Evolutionary conservation across 2,113 vertebrate species (phyloP).

Genomic region (Sarotherodon lohbergeri): DNA sequence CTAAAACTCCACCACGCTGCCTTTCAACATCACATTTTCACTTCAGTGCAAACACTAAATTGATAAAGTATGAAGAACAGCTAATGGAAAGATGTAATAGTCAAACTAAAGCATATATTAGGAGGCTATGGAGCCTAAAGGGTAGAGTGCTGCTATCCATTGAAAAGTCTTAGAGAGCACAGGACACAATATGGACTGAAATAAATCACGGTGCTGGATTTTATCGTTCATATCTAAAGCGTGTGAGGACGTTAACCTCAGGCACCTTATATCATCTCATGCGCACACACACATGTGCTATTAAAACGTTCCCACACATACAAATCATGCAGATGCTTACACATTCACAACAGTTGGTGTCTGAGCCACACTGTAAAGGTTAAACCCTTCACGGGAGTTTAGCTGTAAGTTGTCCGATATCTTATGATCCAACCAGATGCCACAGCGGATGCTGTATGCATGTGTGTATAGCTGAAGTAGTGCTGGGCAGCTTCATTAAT

Average conservation of each 20-base stretch:
- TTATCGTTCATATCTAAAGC: conserved; percentile 43
- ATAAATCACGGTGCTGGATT: conserved; percentile 49
- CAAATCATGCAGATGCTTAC: not conserved
- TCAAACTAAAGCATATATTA: conserved; percentile 64
- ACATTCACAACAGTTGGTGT: not conserved
- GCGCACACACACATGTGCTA: not conserved
- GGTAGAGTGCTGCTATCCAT: conserved; percentile 24
- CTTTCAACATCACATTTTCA: conserved; percentile 52
- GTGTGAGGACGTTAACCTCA: conserved; percentile 27
- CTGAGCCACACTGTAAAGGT: not conserved
- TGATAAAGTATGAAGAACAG: conserved; percentile 59
- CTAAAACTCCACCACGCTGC: conserved; percentile 45
- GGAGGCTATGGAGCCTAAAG: conserved; percentile 44
- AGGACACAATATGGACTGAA: conserved; percentile 7
- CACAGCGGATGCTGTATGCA: not conserved
- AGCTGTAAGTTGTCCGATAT: not conserved
- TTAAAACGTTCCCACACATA: not conserved
- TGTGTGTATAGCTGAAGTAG: not conserved
- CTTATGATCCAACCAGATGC: not conserved
- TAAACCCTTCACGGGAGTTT: not conserved
- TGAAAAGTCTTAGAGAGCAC: conserved; percentile 27
- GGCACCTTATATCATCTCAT: conserved; percentile 12
- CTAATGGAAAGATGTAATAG: conserved; percentile 64
- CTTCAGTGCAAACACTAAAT: conserved; percentile 64
- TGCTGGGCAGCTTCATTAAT: not conserved